phyloP scores from a whole-genome alignment of 1,140 invertebrate genomes.

The Panagrolaimus sp. region DNA sequence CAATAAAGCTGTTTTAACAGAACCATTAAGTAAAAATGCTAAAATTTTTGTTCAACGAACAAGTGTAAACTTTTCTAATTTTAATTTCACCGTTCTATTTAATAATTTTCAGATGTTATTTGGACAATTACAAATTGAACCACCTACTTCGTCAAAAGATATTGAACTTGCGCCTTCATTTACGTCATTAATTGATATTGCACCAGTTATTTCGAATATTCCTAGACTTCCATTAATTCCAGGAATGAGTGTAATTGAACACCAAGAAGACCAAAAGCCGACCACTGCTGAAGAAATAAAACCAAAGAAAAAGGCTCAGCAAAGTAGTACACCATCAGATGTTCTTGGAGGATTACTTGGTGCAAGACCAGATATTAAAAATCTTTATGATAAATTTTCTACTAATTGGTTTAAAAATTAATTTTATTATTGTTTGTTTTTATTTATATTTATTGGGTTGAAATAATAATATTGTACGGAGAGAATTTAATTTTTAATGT shows the following conservation, averaged over 20 bases:
- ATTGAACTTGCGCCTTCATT: not conserved
- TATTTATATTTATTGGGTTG: too few species aligned
- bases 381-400: constrained; percentile 10
- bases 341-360: not conserved
- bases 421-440: not conserved
- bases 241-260: constrained; percentile 6
- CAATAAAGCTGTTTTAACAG: constrained; percentile 28
- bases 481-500: too few species aligned
- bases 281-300: not conserved
- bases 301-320: not conserved
- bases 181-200: constrained; percentile 14
- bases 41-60: constrained; percentile 18
- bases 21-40: constrained; percentile 32
- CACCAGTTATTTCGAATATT: constrained; percentile 11
- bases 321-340: not conserved
- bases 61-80: constrained; percentile 12
- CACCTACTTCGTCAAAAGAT: not conserved
- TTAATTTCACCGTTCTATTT: not conserved
- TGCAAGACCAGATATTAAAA: not conserved
- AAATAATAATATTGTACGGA: too few species aligned
- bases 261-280: not conserved
- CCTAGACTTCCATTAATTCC: constrained; percentile 15
- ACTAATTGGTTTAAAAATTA: constrained; percentile 15
- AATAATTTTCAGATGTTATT: constrained; percentile 28
- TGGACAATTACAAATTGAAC: constrained; percentile 22